Evolutionary conservation across 2,797 vertebrate species (phyloP).

Genomic region (Sternotherus odoratus): DNA sequence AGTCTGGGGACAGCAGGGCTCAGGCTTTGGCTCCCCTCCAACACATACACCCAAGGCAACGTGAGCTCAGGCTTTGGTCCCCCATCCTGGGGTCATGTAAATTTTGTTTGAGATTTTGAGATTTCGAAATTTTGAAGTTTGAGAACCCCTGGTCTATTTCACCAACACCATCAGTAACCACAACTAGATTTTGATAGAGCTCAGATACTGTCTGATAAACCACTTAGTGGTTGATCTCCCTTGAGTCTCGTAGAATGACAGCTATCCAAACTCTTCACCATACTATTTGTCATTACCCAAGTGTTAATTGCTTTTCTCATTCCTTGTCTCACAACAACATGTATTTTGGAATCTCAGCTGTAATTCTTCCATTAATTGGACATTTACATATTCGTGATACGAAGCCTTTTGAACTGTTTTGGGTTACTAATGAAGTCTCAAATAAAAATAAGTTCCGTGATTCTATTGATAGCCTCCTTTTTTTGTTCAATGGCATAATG

Average conservation of each 20-base stretch:
- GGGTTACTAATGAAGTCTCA: not conserved
- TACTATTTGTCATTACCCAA: not conserved
- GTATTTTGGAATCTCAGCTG: not conserved
- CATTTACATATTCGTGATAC: not conserved
- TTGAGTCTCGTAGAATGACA: constrained; percentile 39
- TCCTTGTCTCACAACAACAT: not conserved
- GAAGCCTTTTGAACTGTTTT: not conserved
- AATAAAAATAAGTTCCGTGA: not conserved
- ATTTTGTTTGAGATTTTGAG: too few species aligned
- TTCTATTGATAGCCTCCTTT: not conserved
- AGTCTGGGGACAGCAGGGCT: too few species aligned
- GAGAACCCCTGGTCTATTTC: not conserved
- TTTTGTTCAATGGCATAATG: not conserved
- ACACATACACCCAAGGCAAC: too few species aligned
- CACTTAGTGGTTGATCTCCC: not conserved
- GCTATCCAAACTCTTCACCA: constrained; percentile 16
- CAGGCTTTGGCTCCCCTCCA: too few species aligned
- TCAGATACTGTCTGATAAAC: not conserved
- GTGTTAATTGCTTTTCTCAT: constrained; percentile 21
- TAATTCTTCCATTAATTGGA: not conserved
- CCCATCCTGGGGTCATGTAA: too few species aligned
- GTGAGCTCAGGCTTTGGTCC: too few species aligned
- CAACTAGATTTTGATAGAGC: not conserved
- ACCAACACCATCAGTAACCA: not conserved
- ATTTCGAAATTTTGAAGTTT: too few species aligned